Conservation (phyloP, 2,797 vertebrate species). For the Oophaga sylvatica region DNA sequence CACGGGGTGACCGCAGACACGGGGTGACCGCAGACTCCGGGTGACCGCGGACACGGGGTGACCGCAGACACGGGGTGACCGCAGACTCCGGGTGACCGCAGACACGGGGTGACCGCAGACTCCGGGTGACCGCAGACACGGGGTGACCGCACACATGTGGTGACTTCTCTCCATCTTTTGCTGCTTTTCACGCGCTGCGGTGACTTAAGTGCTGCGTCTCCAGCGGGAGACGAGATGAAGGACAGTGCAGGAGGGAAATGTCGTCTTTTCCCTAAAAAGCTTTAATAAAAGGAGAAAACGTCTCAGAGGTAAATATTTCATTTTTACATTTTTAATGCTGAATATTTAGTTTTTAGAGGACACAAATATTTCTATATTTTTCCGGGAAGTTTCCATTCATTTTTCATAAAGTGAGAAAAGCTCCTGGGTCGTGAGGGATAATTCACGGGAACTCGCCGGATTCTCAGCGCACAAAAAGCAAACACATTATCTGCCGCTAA, state of each 20-base stretch:
- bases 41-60: too few species aligned
- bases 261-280: neutral
- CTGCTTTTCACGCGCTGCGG: too few species aligned
- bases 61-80: too few species aligned
- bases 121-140: too few species aligned
- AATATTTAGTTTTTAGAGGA: neutral
- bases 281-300: neutral
- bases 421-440: neutral
- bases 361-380: neutral
- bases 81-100: too few species aligned
- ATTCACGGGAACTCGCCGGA: slow-evolving; percentile 3
- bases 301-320: neutral
- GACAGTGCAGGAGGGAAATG: too few species aligned
- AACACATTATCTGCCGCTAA: slow-evolving; percentile 33
- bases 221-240: neutral
- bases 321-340: neutral
- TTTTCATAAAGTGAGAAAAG: slow-evolving; percentile 53
- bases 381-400: neutral
- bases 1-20: too few species aligned
- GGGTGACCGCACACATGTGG: too few species aligned
- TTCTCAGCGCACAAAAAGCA: slow-evolving; percentile 9
- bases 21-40: too few species aligned
- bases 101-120: too few species aligned
- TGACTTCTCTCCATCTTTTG: too few species aligned
- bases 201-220: neutral